phyloP scores from a whole-genome alignment of 23 tunicate species.

The Oikopleura albicans region DNA sequence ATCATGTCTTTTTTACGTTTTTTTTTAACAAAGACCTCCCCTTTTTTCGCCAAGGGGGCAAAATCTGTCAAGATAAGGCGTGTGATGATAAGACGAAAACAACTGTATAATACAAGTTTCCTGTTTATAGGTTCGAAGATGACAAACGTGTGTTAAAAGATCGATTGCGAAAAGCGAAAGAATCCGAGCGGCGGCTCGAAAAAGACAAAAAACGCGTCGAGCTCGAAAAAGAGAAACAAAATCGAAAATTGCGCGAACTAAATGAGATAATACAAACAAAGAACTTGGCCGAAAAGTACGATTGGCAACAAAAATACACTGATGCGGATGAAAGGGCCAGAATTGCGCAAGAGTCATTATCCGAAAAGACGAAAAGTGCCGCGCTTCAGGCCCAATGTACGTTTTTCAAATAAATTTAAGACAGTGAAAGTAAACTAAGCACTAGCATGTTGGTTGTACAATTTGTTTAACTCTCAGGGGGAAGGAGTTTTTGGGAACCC shows the following conservation, averaged over 20 bases:
- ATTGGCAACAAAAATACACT: not conserved
- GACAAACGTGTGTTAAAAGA: conserved; percentile 4
- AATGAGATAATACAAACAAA: not conserved
- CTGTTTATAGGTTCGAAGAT: not conserved
- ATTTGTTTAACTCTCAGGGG: no score
- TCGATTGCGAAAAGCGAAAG: not conserved
- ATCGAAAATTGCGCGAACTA: not conserved
- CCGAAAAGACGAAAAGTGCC: not conserved
- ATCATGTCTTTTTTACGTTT: no score
- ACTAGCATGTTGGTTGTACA: no score
- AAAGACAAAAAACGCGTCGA: not conserved
- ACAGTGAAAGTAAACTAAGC: no score
- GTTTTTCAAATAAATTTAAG: no score
- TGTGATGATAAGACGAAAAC: not conserved
- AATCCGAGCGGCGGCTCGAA: not conserved
- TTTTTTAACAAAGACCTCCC: no score
- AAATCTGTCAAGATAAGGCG: no score
- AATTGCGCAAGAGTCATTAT: not conserved
- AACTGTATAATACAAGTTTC: not conserved
- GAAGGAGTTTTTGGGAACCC: no score
- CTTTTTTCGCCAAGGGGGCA: no score
- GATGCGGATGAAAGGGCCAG: not conserved
- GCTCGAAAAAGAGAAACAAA: not conserved
- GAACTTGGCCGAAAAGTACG: not conserved
- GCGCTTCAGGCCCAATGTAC: not conserved